Evolutionary conservation across 1,140 invertebrate genomes (phyloP).

Genomic region (Grapholita molesta): DNA sequence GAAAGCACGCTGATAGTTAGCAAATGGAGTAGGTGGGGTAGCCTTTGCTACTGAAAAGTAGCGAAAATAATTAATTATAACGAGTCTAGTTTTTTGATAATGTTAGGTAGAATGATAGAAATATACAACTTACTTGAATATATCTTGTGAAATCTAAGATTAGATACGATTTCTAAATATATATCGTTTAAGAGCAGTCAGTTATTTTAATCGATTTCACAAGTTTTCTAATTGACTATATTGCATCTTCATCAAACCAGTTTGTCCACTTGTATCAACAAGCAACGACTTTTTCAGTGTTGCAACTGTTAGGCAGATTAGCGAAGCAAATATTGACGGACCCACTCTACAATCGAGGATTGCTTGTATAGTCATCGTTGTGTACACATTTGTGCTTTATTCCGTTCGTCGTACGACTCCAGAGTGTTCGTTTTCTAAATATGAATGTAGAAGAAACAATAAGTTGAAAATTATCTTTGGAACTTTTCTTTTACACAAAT

Average conservation of each 20-base stretch:
- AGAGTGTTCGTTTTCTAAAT: background rate
- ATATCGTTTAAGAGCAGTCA: background rate
- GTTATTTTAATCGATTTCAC: background rate
- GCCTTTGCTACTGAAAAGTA: background rate
- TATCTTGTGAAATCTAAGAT: background rate
- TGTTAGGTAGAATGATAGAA: no score
- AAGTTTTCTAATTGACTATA: background rate
- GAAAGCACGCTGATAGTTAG: background rate
- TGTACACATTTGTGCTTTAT: background rate
- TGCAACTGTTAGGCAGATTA: conserved; percentile 9
- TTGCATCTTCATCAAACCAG: background rate
- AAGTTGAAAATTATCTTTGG: no score
- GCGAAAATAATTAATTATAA: background rate
- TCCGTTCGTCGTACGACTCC: background rate
- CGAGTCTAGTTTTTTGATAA: background rate
- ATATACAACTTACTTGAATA: no score
- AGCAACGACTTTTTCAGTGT: background rate
- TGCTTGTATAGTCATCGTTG: background rate
- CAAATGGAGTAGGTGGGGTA: background rate
- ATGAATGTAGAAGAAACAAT: no score
- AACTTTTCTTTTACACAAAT: no score
- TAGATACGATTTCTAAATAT: background rate
- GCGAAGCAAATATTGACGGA: background rate
- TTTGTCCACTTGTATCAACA: conserved; percentile 27
- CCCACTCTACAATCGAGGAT: background rate